phyloP scores from a whole-genome alignment of 1,140 invertebrate species.

The Lutraria rhynchaena region DNA sequence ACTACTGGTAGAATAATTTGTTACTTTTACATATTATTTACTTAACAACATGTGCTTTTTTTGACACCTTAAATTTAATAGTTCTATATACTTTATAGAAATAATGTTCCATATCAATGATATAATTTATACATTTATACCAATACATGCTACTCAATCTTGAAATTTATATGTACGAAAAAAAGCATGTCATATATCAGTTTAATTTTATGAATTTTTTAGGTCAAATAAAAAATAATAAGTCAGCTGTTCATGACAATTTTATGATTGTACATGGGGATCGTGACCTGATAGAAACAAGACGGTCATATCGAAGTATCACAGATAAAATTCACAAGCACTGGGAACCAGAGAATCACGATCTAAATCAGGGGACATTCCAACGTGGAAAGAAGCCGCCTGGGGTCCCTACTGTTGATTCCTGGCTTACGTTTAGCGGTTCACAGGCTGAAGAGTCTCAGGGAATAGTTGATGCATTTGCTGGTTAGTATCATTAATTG shows the following conservation, averaged over 20 bases:
- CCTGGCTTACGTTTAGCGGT: conserved; percentile 78
- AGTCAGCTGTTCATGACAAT: conserved; percentile 31
- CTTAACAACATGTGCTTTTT: no score
- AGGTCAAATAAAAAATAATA: conserved; percentile 29
- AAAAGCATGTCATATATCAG: no score
- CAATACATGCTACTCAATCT: no score
- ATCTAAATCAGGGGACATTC: conserved; percentile 72
- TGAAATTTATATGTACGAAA: no score
- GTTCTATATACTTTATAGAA: no score
- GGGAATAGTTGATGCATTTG: conserved; percentile 78
- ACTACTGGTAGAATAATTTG: no score
- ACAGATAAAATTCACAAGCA: conserved; percentile 74
- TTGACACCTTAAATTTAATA: no score
- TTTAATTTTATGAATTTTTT: no score
- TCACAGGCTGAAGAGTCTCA: conserved; percentile 62
- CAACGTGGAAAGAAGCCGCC: conserved; percentile 73
- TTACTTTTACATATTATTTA: no score
- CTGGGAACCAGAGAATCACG: conserved; percentile 71
- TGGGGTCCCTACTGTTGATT: conserved; percentile 65
- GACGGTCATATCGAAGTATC: conserved; percentile 62
- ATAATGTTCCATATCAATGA: no score
- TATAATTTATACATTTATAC: no score
- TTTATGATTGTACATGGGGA: conserved; percentile 44
- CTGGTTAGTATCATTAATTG: conserved; percentile 64
- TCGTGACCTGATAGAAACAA: conserved; percentile 68